Conservation (phyloP, 2,888 invertebrate species). For the Drosophila sordidapex region DNA sequence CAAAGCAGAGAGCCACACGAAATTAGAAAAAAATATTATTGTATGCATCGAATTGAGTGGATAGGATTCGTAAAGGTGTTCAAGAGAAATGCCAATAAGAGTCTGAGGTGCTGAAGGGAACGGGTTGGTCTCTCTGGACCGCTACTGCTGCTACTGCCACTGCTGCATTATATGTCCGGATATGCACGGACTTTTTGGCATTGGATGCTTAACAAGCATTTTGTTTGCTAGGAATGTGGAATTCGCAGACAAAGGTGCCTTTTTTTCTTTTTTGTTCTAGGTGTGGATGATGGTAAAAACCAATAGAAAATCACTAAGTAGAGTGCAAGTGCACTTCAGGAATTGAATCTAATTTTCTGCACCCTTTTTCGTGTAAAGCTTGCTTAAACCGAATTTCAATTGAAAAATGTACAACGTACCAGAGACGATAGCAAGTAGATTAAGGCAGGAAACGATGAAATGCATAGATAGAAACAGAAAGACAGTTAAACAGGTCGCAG, state of each 20-base stretch:
- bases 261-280: not conserved
- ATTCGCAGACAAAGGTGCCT: slow-evolving; percentile 26
- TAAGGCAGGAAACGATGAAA: not conserved
- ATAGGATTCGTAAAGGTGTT: slow-evolving; percentile 57
- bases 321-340: slow-evolving; percentile 21
- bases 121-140: slow-evolving; percentile 32
- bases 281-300: slow-evolving; percentile 20
- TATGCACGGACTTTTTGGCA: slow-evolving; percentile 57
- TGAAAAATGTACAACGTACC: not conserved
- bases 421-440: not conserved
- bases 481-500: not conserved
- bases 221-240: slow-evolving; percentile 30
- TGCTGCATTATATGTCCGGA: slow-evolving; percentile 24
- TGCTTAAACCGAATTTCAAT: slow-evolving; percentile 14
- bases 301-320: not conserved
- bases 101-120: slow-evolving; percentile 11
- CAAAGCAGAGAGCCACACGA: slow-evolving; percentile 41
- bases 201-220: slow-evolving; percentile 48
- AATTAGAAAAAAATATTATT: slow-evolving; percentile 79
- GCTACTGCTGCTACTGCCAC: not conserved
- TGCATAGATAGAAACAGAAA: not conserved
- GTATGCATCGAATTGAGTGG: slow-evolving; percentile 65
- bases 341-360: slow-evolving; percentile 17
- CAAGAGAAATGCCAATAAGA: slow-evolving; percentile 28
- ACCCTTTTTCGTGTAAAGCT: slow-evolving; percentile 1